Conservation (phyloP, 2,113 vertebrate species). For the Catagonus wagneri region DNA sequence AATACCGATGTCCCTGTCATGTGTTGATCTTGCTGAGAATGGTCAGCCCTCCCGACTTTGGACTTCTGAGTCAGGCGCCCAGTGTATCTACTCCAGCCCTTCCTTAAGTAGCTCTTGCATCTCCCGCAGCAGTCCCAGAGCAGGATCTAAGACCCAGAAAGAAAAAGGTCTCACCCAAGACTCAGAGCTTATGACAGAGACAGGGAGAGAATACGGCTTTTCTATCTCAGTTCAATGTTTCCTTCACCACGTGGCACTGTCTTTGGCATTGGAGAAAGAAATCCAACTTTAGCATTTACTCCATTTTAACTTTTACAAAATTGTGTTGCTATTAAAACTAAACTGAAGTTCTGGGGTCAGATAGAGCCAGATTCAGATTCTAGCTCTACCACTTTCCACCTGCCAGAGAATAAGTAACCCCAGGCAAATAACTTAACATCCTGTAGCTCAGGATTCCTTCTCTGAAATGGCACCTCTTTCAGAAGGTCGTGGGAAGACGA, state of each 20-base stretch:
- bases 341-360: neutral
- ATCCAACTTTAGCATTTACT: neutral
- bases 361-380: neutral
- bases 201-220: neutral
- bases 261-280: neutral
- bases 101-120: neutral
- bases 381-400: neutral
- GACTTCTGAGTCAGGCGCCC: neutral
- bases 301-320: constrained; percentile 28
- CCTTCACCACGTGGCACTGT: neutral
- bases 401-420: neutral
- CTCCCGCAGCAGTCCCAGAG: neutral
- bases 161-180: neutral
- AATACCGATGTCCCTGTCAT: neutral
- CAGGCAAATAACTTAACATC: neutral
- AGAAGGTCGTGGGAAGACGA: neutral
- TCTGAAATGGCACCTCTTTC: neutral
- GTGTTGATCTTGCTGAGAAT: neutral
- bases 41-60: neutral
- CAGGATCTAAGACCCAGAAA: neutral
- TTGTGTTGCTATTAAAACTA: neutral
- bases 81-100: neutral
- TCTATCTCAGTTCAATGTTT: neutral
- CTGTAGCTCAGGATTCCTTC: neutral
- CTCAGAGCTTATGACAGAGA: neutral